A percentile compares a stretch with the other conserved stretches of the same genome.
Evolutionary conservation across 1,140 invertebrate species (phyloP).

Genomic region (Drosophila bocki): DNA sequence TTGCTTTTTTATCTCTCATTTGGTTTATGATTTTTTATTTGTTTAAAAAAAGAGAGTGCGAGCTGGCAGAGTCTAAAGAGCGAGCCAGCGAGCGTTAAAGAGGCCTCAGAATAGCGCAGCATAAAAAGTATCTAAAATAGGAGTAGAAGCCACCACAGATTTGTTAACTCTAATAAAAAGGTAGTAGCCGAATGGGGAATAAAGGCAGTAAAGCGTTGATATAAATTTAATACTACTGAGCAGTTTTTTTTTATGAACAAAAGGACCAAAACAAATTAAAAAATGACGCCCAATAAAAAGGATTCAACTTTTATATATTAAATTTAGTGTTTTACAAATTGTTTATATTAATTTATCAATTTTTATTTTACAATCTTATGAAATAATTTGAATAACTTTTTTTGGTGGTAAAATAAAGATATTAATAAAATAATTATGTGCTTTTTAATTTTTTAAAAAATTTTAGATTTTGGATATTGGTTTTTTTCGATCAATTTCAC

Average conservation of each 20-base stretch:
- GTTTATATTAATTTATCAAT: too few species aligned
- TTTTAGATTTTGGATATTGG: constrained; percentile 15
- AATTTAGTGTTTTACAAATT: too few species aligned
- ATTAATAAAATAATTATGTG: neutral
- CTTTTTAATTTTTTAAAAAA: neutral
- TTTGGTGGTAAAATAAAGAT: neutral
- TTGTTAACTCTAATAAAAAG: neutral
- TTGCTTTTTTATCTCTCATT: constrained; percentile 17
- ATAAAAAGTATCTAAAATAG: constrained; percentile 21
- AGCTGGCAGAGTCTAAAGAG: neutral
- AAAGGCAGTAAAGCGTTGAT: constrained; percentile 11
- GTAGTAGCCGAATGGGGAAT: constrained; percentile 5
- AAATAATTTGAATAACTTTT: neutral
- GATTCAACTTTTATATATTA: neutral
- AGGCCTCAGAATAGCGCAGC: constrained; percentile 30
- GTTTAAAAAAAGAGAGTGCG: constrained; percentile 22
- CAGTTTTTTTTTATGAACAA: neutral
- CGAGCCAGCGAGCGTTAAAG: constrained; percentile 16
- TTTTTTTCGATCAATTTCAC: constrained; percentile 57
- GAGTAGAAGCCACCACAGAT: constrained; percentile 18
- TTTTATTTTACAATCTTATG: neutral
- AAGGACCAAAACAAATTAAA: neutral
- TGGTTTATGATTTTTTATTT: constrained; percentile 34
- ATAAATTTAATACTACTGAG: neutral
- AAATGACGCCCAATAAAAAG: neutral